These are phyloP conservation scores for Sinopyrophorus schimmeli DNA, from an alignment of 2,888 invertebrate genomes.

Conservation along the genomic window DNA sequence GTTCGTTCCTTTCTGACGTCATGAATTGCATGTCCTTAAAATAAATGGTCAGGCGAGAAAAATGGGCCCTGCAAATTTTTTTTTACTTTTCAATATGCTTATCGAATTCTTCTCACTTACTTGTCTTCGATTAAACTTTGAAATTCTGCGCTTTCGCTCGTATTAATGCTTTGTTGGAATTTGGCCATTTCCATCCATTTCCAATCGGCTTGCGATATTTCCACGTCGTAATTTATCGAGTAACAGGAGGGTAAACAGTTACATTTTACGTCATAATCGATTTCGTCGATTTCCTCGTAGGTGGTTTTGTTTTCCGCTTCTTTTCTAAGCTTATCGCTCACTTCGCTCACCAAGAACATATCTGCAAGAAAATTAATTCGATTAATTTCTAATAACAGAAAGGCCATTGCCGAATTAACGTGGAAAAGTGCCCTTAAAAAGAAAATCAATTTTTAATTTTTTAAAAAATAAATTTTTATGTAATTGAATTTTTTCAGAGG, in stretches of 20 bases:
- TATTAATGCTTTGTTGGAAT: too few relatives aligned
- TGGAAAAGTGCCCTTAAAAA: too few relatives aligned
- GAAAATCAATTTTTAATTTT: too few relatives aligned
- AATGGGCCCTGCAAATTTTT: conserved; percentile 55
- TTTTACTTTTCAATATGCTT: too few relatives aligned
- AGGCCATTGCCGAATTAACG: too few relatives aligned
- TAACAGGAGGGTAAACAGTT: conserved; percentile 20
- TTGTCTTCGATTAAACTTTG: too few relatives aligned
- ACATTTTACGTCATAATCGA: too few relatives aligned
- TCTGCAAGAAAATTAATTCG: neutral
- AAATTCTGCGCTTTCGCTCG: too few relatives aligned
- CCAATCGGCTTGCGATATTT: conserved; percentile 19
- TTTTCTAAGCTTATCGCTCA: neutral
- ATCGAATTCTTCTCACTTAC: too few relatives aligned
- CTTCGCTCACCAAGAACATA: neutral
- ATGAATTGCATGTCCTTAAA: conserved; percentile 69
- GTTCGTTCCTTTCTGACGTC: conserved; percentile 60
- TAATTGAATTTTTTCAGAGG: too few relatives aligned
- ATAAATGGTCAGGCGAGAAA: conserved; percentile 67
- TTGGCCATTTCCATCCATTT: conserved; percentile 10
- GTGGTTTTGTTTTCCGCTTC: neutral
- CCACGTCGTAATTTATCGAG: conserved; percentile 11
- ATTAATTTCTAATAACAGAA: neutral
- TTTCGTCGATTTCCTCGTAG: neutral
- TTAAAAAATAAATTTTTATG: too few relatives aligned